Evolutionary conservation across 1,140 invertebrate species (phyloP).

Genomic region (Neodiprion pinetum): DNA sequence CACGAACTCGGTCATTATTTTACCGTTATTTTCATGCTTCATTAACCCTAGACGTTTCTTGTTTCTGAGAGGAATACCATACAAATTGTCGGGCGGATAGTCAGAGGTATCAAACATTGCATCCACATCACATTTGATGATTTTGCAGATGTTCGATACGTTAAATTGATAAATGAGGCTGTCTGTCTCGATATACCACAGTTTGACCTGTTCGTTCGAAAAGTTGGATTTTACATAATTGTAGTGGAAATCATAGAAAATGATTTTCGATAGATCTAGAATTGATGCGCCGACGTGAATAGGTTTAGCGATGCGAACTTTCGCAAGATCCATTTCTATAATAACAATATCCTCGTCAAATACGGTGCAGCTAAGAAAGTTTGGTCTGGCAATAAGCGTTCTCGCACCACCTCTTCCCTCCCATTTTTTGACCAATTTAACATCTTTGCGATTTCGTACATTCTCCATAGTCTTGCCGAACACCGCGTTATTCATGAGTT

Average conservation of each 20-base stretch:
- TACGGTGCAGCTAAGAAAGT: slow-evolving; percentile 37
- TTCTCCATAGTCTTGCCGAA: slow-evolving; percentile 62
- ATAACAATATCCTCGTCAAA: slow-evolving; percentile 38
- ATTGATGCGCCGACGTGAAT: slow-evolving; percentile 34
- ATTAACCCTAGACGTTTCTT: not conserved
- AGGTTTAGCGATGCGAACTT: slow-evolving; percentile 34
- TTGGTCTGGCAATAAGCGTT: slow-evolving; percentile 42
- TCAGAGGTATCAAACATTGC: slow-evolving; percentile 42
- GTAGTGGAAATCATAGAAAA: slow-evolving; percentile 43
- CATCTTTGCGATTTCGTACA: slow-evolving; percentile 43
- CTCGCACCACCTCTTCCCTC: slow-evolving; percentile 33
- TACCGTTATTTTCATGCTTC: no score
- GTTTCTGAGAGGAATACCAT: slow-evolving; percentile 18
- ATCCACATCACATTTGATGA: slow-evolving; percentile 33
- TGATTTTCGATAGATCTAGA: slow-evolving; percentile 35
- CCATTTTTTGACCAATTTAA: slow-evolving; percentile 46
- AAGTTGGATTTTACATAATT: slow-evolving; percentile 36
- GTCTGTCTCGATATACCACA: slow-evolving; percentile 55
- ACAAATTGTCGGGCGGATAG: slow-evolving; percentile 28
- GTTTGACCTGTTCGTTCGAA: slow-evolving; percentile 23
- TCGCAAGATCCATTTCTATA: slow-evolving; percentile 30
- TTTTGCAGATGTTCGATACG: slow-evolving; percentile 40
- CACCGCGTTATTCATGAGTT: slow-evolving; percentile 56
- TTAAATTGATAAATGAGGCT: slow-evolving; percentile 49
- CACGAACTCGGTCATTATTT: no score